Percentiles rank a stretch among this genome's conserved stretches.
phyloP scores from a whole-genome alignment of 2,113 vertebrate genomes.

The Paramisgurnus dabryanus region DNA sequence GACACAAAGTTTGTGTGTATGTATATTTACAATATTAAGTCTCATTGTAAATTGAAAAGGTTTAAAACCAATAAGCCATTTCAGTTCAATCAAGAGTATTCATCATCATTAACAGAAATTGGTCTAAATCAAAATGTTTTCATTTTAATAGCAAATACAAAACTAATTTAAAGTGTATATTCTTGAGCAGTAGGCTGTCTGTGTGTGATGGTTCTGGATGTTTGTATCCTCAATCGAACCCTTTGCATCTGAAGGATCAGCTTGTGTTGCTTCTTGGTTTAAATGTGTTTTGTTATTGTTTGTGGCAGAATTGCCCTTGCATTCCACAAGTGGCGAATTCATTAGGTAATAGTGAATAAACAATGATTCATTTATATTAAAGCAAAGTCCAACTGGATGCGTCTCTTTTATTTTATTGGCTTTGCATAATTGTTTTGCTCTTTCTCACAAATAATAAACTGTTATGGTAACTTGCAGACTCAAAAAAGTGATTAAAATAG shows the following conservation, averaged over 20 bases:
- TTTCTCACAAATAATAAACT: too few species aligned
- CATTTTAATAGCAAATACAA: background rate
- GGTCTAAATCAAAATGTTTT: background rate
- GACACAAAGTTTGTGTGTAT: slow-evolving; percentile 32
- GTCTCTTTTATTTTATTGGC: background rate
- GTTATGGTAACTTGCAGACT: too few species aligned
- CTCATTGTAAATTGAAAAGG: background rate
- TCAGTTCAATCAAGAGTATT: background rate
- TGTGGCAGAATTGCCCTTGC: slow-evolving; percentile 10
- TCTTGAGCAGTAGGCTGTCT: background rate
- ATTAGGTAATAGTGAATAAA: slow-evolving; percentile 43
- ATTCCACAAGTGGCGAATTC: slow-evolving; percentile 12
- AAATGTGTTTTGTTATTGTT: slow-evolving; percentile 31
- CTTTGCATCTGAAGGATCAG: background rate
- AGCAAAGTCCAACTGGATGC: background rate
- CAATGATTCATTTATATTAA: slow-evolving; percentile 30
- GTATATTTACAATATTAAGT: background rate
- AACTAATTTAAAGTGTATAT: background rate
- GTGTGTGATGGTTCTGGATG: background rate
- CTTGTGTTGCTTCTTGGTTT: slow-evolving; percentile 18
- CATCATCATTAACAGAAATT: background rate
- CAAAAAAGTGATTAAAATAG: too few species aligned
- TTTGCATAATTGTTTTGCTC: too few species aligned
- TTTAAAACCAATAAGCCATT: slow-evolving; percentile 6
- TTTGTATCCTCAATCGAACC: background rate